Evolutionary conservation across 2,888 invertebrate genomes (phyloP), one percentile per base, ranked within the genome.

Genomic region (Acanthosepion pharaonis): DNA sequence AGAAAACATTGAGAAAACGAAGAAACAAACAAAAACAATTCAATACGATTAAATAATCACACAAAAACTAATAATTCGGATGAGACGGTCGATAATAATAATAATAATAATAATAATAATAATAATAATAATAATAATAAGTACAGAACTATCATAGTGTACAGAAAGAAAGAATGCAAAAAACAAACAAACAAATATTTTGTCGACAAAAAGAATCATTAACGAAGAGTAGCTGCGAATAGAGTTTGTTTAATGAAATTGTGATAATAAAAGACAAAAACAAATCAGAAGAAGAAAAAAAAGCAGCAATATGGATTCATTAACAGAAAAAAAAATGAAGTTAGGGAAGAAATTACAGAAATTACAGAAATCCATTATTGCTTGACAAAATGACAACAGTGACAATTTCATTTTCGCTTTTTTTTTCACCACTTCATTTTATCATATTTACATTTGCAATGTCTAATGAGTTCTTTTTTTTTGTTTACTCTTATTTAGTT

Each of bases 191-290:
- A 15, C 33, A 33, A 78, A n/a, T 33, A 78, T 78, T 78, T 78
- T 78, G 78, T 15, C n/a, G n/a, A 0, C 9, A 28, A 78, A n/a
- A 78, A n/a, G 15, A n/a, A 15, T 18, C 33, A 15, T 78, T 78
- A 78, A 78, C 78, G 78, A 78, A 78, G 78, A 18, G 33, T 78
- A 18, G 11, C 78, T 78, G 78, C 78, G 33, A 78, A 78, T 23
- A 78, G 78, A 33, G 78, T 78, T 78, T 78, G 78, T 78, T 78
- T 78, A 78, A 78, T 78, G 78, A 78, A n/a, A 33, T n/a, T n/a
- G n/a, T 78, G 78, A n/a, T 28, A 78, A 9, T n/a, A n/a, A 78
- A 78, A 78, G 9, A 78, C 28, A 78, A 6, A 78, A 78, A 64
- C n/a, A n/a, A n/a, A n/a, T n/a, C n/a, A n/a, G n/a, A 25, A 78